phyloP scores from a whole-genome alignment of 2,113 vertebrate genomes.

The Urocolius indicus region DNA sequence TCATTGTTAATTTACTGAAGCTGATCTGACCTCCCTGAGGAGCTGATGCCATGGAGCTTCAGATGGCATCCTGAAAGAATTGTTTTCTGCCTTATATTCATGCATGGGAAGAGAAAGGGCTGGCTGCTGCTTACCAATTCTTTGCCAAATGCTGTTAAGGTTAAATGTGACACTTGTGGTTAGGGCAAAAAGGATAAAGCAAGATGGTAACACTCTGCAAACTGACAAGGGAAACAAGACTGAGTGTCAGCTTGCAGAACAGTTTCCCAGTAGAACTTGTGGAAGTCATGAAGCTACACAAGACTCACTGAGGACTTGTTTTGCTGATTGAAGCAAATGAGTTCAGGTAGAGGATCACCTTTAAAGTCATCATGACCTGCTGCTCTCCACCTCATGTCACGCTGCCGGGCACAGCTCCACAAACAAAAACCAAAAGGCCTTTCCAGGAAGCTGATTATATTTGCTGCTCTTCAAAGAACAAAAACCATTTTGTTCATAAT shows the following conservation, averaged over 20 bases:
- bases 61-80: neutral
- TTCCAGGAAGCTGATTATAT: neutral
- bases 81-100: neutral
- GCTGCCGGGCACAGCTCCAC: neutral
- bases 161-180: neutral
- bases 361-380: neutral
- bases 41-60: neutral
- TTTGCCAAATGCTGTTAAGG: neutral
- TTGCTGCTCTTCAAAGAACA: neutral
- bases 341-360: neutral
- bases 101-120: neutral
- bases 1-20: neutral
- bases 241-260: neutral
- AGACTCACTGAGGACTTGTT: neutral
- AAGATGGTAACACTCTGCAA: neutral
- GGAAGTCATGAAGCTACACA: neutral
- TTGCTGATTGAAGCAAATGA: neutral
- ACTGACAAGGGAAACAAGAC: neutral
- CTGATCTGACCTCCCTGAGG: neutral
- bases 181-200: neutral
- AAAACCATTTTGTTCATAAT: neutral
- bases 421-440: neutral
- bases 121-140: neutral
- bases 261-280: neutral
- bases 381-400: neutral